These are phyloP conservation scores for Bellardia bayeri DNA, from an alignment of 2,888 invertebrate genomes.

Conservation along the genomic window DNA sequence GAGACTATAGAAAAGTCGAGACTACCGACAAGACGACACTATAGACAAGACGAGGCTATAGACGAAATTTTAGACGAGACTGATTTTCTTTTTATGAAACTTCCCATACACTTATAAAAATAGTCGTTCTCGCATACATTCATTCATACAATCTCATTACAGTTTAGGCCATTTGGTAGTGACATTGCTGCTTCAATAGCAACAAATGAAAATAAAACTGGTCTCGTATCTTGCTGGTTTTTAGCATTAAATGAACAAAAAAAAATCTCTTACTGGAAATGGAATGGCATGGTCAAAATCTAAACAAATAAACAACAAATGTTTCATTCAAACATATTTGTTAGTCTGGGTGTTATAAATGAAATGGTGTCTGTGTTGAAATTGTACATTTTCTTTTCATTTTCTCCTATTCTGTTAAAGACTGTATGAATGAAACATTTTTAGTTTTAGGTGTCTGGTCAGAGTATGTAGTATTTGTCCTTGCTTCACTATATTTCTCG, in stretches of 20 bases:
- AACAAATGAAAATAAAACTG: slow-evolving; percentile 41
- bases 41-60: too few relatives aligned
- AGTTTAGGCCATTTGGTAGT: slow-evolving; percentile 43
- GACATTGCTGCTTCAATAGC: slow-evolving; percentile 49
- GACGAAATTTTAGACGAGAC: too few relatives aligned
- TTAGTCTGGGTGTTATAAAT: slow-evolving; percentile 48
- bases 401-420: slow-evolving; percentile 12
- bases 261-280: slow-evolving; percentile 23
- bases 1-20: too few relatives aligned
- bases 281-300: slow-evolving; percentile 16
- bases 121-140: neutral
- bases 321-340: neutral
- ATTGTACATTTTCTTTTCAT: slow-evolving; percentile 32
- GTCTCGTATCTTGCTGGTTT: slow-evolving; percentile 47
- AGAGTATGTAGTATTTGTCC: neutral
- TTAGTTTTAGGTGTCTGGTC: slow-evolving; percentile 10
- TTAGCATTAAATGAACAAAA: slow-evolving; percentile 39
- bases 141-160: slow-evolving; percentile 45
- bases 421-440: slow-evolving; percentile 44
- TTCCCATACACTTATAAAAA: slow-evolving; percentile 18
- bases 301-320: slow-evolving; percentile 3
- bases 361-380: slow-evolving; percentile 59
- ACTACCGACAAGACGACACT: too few relatives aligned
- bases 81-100: neutral
- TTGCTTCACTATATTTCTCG: neutral